Evolutionary conservation across 2,113 vertebrate species (phyloP).

Genomic region (Caretta caretta): DNA sequence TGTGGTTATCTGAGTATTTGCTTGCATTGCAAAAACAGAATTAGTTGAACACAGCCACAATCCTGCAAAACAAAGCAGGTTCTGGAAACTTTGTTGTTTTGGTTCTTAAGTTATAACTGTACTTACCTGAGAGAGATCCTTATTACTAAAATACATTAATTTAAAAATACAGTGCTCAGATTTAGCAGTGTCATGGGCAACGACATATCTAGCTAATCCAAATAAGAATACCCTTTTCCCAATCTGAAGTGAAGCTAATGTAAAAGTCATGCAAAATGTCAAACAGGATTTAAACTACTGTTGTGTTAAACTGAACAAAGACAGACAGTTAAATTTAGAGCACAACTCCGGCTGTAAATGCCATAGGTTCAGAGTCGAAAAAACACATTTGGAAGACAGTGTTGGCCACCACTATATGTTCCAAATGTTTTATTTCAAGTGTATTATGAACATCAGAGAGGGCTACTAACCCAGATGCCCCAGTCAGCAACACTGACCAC

Average conservation of each 20-base stretch:
- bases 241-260: neutral
- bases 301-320: neutral
- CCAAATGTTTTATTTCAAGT: neutral
- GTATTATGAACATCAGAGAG: neutral
- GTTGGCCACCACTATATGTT: accelerated
- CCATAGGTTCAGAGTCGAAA: accelerated
- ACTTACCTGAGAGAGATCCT: neutral
- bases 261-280: neutral
- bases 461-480: neutral
- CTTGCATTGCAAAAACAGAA: neutral
- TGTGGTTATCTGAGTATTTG: neutral
- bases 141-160: neutral
- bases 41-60: neutral
- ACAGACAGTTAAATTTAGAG: accelerated
- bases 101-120: neutral
- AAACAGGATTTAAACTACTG: accelerated
- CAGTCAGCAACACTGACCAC: neutral
- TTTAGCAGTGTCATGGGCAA: neutral
- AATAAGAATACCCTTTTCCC: neutral
- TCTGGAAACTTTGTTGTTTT: neutral
- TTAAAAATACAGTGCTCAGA: accelerated
- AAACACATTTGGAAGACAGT: neutral
- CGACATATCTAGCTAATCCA: neutral
- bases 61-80: neutral
- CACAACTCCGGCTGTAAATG: accelerated